Base-by-base conservation (phyloP, 1,140 invertebrate genomes). In the Anoplophora glabripennis region DNA sequence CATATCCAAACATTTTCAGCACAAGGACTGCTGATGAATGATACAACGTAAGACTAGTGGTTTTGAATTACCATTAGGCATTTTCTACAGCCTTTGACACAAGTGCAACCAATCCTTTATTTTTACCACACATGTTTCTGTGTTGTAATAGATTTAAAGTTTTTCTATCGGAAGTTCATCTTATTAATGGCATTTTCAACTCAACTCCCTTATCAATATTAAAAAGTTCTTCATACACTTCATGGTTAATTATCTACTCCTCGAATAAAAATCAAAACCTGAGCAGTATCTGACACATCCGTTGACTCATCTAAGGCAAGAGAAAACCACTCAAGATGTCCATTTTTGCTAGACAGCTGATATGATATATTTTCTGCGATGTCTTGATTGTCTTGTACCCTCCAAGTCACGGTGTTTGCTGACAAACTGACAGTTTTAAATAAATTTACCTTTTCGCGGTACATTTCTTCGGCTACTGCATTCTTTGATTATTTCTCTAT, bases 141-240 rank as follows among this genome's bases (percentile, higher is more conserved):
- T 38, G 37, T 9, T 54, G 61, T 66, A 46, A 65, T 66, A 64
- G 53, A 60, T 58, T 65, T 67, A 47, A 68, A 63, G 44, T 65
- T 59, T 57, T 65, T 59, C 56, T 59, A 69, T 54, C 46, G 53
- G 57, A 65, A 54, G 52, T 57, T 51, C 17, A 42, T 61, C 56
- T 63, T 51, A 63, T 63, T 41, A 61, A 65, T 56, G 57, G 61
- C 61, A 64, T 64, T 66, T 69, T 69, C 64, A 69, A 72, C 64
- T 61, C 61, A 8, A 8, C n/a, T 37, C 8, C n/a, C 36, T n/a
- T 37, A 37, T 9, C 36, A 37, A 37, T 37, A 37, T 37, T n/a
- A 37, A 37, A n/a, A 37, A 75, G 38, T 67, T 72, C 71, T 67
- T 75, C 71, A 63, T 46, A 66, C 53, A 66, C 53, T 52, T 72